Percentiles rank a stretch among this genome's conserved stretches.
These are phyloP conservation scores for Lasioglossum pauxillum DNA, from an alignment of 2,888 invertebrate species.

Conservation along the genomic window DNA sequence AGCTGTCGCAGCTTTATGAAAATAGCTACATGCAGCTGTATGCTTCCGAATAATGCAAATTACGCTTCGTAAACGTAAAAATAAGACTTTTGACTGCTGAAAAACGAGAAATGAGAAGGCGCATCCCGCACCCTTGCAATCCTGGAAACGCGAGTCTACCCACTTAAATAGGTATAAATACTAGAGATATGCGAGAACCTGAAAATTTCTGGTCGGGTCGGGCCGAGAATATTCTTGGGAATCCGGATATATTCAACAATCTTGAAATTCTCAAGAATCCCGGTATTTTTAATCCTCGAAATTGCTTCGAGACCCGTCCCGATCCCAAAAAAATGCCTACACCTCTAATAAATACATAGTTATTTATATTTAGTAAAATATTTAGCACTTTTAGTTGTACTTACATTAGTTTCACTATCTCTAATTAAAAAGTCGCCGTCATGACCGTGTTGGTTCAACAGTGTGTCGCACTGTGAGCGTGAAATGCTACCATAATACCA, in stretches of 20 bases:
- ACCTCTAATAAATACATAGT: neutral
- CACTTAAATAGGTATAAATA: neutral
- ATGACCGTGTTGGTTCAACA: constrained; percentile 97
- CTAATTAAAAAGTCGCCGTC: constrained; percentile 99
- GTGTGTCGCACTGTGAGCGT: constrained; percentile 97
- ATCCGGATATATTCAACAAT: neutral
- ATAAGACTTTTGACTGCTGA: no score
- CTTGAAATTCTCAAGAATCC: neutral
- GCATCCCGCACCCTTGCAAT: no score
- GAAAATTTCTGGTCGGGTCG: neutral
- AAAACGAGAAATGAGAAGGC: no score
- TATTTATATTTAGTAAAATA: neutral
- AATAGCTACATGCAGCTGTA: no score
- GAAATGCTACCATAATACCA: constrained; percentile 99
- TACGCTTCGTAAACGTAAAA: no score
- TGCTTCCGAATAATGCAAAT: no score
- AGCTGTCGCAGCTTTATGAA: no score
- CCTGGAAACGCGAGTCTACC: no score
- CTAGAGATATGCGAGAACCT: neutral
- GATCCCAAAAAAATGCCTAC: neutral
- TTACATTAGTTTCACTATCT: constrained; percentile 99
- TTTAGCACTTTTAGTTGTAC: constrained; percentile 80
- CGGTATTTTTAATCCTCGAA: neutral
- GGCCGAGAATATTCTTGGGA: neutral
- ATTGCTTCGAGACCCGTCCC: neutral